A percentile compares a stretch with the other conserved stretches of the same genome.
Evolutionary conservation across 2,113 vertebrate species (phyloP).

Genomic region (Sphyrna mokarran): DNA sequence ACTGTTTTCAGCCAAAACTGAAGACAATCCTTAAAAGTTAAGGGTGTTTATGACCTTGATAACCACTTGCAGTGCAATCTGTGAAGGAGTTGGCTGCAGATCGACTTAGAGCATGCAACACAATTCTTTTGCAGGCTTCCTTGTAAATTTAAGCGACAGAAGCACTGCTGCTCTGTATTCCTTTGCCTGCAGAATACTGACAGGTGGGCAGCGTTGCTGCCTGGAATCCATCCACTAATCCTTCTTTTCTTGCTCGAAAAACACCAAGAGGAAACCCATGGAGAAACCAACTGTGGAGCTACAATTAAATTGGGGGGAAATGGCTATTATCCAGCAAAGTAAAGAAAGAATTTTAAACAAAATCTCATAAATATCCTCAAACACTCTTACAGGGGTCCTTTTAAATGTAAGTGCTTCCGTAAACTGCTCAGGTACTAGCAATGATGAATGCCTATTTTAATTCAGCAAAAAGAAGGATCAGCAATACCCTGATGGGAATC

Average conservation of each 20-base stretch:
- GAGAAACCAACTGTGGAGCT: background rate
- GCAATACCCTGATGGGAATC: background rate
- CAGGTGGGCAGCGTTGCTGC: background rate
- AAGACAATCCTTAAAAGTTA: background rate
- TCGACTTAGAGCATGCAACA: background rate
- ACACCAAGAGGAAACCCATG: background rate
- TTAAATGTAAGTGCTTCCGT: background rate
- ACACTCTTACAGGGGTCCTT: background rate
- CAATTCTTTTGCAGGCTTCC: background rate
- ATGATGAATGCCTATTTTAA: background rate
- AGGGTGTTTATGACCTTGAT: background rate
- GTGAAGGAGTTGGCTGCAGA: background rate
- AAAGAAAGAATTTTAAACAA: background rate
- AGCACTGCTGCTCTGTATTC: background rate
- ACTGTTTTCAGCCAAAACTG: background rate
- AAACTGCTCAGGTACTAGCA: background rate
- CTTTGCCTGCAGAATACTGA: conserved; percentile 14
- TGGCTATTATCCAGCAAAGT: background rate
- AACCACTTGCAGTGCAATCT: background rate
- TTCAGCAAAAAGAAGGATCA: background rate
- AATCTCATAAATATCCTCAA: background rate
- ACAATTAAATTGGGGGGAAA: background rate
- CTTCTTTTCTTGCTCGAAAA: conserved; percentile 2
- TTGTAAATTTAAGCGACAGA: background rate
- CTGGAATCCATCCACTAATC: background rate